Conservation (phyloP, 2,888 invertebrate genomes). For the Perithous albicinctus region DNA sequence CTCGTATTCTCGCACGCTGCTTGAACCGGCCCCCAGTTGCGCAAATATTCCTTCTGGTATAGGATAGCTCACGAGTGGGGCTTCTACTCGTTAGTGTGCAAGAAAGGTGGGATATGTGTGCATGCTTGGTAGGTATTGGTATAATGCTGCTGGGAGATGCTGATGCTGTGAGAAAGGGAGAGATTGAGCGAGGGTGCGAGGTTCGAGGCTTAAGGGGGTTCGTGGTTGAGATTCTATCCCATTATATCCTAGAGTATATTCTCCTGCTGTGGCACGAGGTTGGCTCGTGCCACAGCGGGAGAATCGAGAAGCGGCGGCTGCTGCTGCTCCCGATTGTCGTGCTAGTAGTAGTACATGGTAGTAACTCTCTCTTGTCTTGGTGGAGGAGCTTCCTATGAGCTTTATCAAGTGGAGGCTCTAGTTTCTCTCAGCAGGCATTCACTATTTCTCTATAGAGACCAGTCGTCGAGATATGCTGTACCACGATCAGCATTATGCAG, state of each 20-base stretch:
- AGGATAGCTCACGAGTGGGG: conserved; percentile 62
- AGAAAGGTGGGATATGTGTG: conserved; percentile 27
- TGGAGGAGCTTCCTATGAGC: conserved; percentile 57
- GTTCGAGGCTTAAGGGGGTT: conserved; percentile 43
- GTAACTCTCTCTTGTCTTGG: conserved; percentile 56
- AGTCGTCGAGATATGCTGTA: conserved; percentile 43
- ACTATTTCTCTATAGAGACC: conserved; percentile 2
- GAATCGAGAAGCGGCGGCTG: conserved; percentile 46
- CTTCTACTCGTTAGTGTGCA: conserved; percentile 66
- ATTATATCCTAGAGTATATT: conserved; percentile 36
- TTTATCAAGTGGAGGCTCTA: conserved; percentile 53
- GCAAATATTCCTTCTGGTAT: conserved; percentile 43
- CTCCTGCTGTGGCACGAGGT: conserved; percentile 48
- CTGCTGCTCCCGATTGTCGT: conserved; percentile 32
- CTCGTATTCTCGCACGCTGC: conserved; percentile 61
- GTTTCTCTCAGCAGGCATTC: conserved; percentile 26
- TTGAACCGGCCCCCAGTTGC: conserved; percentile 60
- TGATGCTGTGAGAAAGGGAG: conserved; percentile 47
- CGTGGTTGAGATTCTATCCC: conserved; percentile 45
- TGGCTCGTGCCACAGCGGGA: conserved; percentile 45
- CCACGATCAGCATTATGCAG: conserved; percentile 64
- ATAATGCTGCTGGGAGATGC: conserved; percentile 30
- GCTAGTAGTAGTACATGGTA: conserved; percentile 39
- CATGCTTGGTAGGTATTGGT: conserved; percentile 6
- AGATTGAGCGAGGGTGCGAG: conserved; percentile 24